Conservation (phyloP, 2,888 invertebrate genomes). For the Flexamia atlantica region DNA sequence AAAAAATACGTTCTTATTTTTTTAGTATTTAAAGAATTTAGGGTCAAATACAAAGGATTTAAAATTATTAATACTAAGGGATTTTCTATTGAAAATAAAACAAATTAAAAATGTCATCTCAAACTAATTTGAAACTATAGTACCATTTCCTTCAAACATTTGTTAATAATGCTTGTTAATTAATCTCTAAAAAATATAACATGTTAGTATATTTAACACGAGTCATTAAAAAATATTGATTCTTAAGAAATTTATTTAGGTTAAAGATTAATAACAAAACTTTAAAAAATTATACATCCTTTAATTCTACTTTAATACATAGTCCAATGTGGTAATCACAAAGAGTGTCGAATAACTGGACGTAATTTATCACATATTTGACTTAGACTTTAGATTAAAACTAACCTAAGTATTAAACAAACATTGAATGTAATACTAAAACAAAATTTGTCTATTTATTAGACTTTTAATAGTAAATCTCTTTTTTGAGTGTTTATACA, state of each 20-base stretch:
- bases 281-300: conserved; percentile 14
- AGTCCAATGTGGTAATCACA: neutral
- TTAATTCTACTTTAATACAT: conserved; percentile 15
- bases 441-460: neutral
- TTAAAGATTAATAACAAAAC: neutral
- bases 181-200: too few species aligned
- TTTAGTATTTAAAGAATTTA: too few species aligned
- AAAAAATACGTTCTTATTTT: too few species aligned
- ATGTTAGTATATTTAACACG: too few species aligned
- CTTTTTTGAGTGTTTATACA: neutral
- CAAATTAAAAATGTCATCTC: too few species aligned
- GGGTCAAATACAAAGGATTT: too few species aligned
- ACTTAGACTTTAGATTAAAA: conserved; percentile 12
- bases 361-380: conserved; percentile 12
- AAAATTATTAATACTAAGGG: too few species aligned
- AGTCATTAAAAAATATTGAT: too few species aligned
- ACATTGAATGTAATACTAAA: neutral
- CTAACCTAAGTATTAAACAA: conserved; percentile 16
- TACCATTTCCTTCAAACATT: too few species aligned
- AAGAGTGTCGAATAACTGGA: neutral
- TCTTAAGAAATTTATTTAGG: neutral
- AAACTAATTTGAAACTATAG: too few species aligned
- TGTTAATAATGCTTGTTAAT: too few species aligned
- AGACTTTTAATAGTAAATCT: neutral
- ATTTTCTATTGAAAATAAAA: too few species aligned